Evolutionary conservation across 2,888 invertebrate genomes (phyloP), one percentile per base, ranked within the genome.

Genomic region (Drosophila greeni): DNA sequence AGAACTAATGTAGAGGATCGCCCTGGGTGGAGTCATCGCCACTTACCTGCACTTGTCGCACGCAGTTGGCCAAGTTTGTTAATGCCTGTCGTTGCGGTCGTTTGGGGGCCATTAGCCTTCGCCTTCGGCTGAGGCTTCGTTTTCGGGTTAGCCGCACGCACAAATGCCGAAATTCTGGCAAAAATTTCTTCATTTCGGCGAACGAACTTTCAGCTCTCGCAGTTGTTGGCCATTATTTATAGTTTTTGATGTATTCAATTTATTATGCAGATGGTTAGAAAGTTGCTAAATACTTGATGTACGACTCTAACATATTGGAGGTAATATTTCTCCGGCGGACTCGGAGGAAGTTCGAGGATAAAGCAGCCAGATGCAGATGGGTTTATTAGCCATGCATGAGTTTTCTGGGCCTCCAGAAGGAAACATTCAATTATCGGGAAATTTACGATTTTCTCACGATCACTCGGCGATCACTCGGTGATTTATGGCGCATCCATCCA

Each of bases 171-270:
- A 83, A 73, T 76, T 84, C 75, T 77, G 74, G 83, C 73, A 75
- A 81, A 81, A 85, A 85, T 85, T 83, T 85, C 78, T 83, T 82
- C 68, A 85, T 77, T 81, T 84, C 45, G 36, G 64, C 45, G 49
- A 49, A 69, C 82, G 73, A 84, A 84, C 80, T 81, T 82, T 74
- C 72, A 65, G 73, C 75, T 70, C 31, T 24, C 52, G 61, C 73
- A 75, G 75, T 84, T 73, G 85, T 73, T 83, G 75, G 75, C 26
- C 81, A 85, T 85, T 82, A 82, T 83, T 82, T 85, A 82, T 85
- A 85, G 77, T 54, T 74, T 81, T 68, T 75, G 81, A 83, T 83
- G 81, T 73, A 81, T 85, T 82, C 84, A 74, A 82, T 82, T 83
- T 83, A 85, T 81, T 81, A 85, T 77, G 73, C 82, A 74, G 77